These are phyloP conservation scores for Dorcus parallelipipedus DNA, from an alignment of 2,888 invertebrate genomes.

Conservation along the genomic window DNA sequence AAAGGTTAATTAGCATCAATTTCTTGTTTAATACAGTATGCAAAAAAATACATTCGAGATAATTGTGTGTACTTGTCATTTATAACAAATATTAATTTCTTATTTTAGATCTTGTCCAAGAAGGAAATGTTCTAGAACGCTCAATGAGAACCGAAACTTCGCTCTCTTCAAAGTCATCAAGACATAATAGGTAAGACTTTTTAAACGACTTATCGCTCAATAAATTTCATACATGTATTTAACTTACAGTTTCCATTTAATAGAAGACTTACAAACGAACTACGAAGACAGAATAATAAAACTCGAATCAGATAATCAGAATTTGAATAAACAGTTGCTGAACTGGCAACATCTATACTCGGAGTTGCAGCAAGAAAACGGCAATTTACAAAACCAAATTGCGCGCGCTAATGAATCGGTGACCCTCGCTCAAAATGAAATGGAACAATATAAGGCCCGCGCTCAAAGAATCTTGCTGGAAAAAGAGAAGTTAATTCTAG, in stretches of 20 bases:
- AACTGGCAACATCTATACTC: slow-evolving; percentile 42
- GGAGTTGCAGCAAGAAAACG: slow-evolving; percentile 40
- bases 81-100: too few species aligned
- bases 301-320: slow-evolving; percentile 38
- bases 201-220: background rate
- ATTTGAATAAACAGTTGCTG: slow-evolving; percentile 39
- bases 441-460: slow-evolving; percentile 74
- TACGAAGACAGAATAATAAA: slow-evolving; percentile 38
- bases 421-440: slow-evolving; percentile 50
- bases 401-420: slow-evolving; percentile 38
- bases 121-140: too few species aligned
- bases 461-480: slow-evolving; percentile 73
- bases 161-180: background rate
- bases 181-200: background rate
- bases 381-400: slow-evolving; percentile 37
- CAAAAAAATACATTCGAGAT: too few species aligned
- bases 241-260: background rate
- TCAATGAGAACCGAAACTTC: background rate
- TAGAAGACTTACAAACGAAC: slow-evolving; percentile 11
- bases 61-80: too few species aligned
- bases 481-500: slow-evolving; percentile 67
- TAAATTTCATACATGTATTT: background rate
- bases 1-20: too few species aligned
- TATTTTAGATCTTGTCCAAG: too few species aligned
- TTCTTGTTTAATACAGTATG: too few species aligned